These are phyloP conservation scores for Amblyraja radiata DNA, from an alignment of 2,797 vertebrate species.

Conservation along the genomic window DNA sequence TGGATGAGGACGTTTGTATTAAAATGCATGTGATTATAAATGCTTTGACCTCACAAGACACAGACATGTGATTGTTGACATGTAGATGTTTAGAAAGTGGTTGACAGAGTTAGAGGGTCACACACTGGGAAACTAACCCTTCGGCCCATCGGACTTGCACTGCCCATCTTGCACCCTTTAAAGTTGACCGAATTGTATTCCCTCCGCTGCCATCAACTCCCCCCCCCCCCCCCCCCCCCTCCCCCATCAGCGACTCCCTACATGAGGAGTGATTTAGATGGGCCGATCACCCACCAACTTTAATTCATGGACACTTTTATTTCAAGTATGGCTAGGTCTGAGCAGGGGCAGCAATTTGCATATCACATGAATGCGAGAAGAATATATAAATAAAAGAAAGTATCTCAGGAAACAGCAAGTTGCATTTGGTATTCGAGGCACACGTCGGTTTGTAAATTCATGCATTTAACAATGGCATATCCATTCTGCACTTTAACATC, in stretches of 20 bases:
- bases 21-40: not conserved
- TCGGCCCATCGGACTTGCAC: too few relatives aligned
- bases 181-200: too few relatives aligned
- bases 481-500: constrained; percentile 38
- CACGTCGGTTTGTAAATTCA: constrained; percentile 28
- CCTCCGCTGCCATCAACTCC: too few relatives aligned
- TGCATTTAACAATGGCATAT: constrained; percentile 31
- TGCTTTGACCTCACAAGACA: not conserved
- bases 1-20: not conserved
- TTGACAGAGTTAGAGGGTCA: too few relatives aligned
- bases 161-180: too few relatives aligned
- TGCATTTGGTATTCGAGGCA: constrained; percentile 26
- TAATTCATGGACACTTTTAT: not conserved
- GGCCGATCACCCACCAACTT: too few relatives aligned
- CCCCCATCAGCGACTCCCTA: too few relatives aligned
- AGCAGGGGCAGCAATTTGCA: not conserved
- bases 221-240: too few relatives aligned
- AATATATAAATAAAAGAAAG: not conserved
- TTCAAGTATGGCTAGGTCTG: not conserved
- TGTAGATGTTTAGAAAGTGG: not conserved
- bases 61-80: not conserved
- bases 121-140: too few relatives aligned
- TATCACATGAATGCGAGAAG: not conserved
- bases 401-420: not conserved
- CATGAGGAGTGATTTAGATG: too few relatives aligned